These are phyloP conservation scores for Hydraecia micacea DNA, from an alignment of 2,888 invertebrate species.

Conservation along the genomic window DNA sequence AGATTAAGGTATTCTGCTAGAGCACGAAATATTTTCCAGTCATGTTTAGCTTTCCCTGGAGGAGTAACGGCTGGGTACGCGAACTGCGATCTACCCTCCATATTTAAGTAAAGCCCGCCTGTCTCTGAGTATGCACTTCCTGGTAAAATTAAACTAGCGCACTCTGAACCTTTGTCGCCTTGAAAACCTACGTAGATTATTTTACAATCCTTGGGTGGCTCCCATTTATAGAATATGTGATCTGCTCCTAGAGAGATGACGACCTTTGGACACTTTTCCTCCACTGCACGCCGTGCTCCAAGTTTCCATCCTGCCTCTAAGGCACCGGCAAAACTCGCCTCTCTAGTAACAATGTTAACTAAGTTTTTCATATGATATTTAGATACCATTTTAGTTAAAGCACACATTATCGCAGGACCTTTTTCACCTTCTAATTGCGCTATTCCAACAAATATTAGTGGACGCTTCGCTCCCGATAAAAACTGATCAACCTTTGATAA, in stretches of 20 bases:
- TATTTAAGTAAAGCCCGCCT: slow-evolving; percentile 98
- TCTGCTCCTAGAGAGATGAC: slow-evolving; percentile 98
- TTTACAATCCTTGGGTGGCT: slow-evolving; percentile 94
- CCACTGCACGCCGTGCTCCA: slow-evolving; percentile 90
- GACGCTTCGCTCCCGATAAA: slow-evolving; percentile 75
- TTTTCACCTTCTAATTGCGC: slow-evolving; percentile 71
- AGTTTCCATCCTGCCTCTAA: slow-evolving; percentile 98
- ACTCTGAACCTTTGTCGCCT: slow-evolving; percentile 97
- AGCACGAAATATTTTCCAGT: slow-evolving; percentile 97
- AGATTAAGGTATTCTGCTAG: slow-evolving; percentile 80
- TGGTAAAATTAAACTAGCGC: slow-evolving; percentile 97
- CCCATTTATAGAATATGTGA: slow-evolving; percentile 93
- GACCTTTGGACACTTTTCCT: slow-evolving; percentile 93
- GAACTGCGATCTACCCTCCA: slow-evolving; percentile 98
- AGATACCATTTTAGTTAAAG: slow-evolving; percentile 63
- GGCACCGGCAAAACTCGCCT: slow-evolving; percentile 98
- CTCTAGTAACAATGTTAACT: slow-evolving; percentile 97
- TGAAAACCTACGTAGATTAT: slow-evolving; percentile 98
- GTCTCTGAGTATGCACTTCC: slow-evolving; percentile 99
- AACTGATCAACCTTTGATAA: slow-evolving; percentile 61
- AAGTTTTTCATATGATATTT: slow-evolving; percentile 83
- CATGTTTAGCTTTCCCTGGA: slow-evolving; percentile 97
- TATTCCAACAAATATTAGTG: slow-evolving; percentile 83
- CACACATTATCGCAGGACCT: slow-evolving; percentile 72
- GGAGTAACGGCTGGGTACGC: slow-evolving; percentile 96